phyloP scores from a whole-genome alignment of 2,797 vertebrate species.

The Gobionotothen gibberifrons region DNA sequence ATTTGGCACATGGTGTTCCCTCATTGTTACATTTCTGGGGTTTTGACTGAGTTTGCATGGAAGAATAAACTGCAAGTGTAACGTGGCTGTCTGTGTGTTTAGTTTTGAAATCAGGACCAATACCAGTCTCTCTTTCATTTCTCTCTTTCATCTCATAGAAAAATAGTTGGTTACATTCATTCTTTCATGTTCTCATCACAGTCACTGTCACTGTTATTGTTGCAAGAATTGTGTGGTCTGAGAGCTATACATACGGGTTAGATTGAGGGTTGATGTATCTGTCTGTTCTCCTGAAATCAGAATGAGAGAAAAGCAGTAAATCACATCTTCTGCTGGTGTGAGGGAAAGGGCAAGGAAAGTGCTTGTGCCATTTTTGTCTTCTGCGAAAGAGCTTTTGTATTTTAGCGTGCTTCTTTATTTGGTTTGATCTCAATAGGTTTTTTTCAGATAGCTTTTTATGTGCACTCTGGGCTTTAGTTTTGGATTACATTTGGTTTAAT shows the following conservation, averaged over 20 bases:
- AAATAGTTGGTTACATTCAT: conserved; percentile 33
- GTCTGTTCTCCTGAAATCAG: conserved; percentile 16
- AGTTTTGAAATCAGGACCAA: conserved; percentile 50
- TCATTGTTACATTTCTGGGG: conserved; percentile 71
- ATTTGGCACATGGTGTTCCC: conserved; percentile 68
- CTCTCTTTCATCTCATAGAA: conserved; percentile 44
- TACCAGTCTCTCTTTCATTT: conserved; percentile 30
- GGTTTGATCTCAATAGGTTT: conserved; percentile 39
- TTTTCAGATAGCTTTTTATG: conserved; percentile 23
- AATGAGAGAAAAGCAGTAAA: conserved; percentile 17
- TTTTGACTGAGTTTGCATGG: conserved; percentile 54
- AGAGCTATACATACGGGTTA: conserved; percentile 9
- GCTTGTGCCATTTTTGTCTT: conserved; percentile 5
- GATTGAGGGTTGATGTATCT: conserved; percentile 17
- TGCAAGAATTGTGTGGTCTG: conserved; percentile 13
- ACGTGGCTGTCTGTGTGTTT: conserved; percentile 40
- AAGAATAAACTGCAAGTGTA: conserved; percentile 55
- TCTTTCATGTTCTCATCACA: conserved; percentile 29
- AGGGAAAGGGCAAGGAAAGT: conserved; percentile 14
- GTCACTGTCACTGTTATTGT: conserved; percentile 21
- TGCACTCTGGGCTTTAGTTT: conserved; percentile 43
- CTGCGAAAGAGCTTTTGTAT: conserved; percentile 18
- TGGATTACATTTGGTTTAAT: conserved; percentile 68
- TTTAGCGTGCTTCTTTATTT: conserved; percentile 22
- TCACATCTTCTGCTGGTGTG: conserved; percentile 11